A percentile compares a stretch with the other conserved stretches of the same genome.
Conservation (phyloP, 2,888 invertebrate species). For the Nematopogon swammerdamellus region DNA sequence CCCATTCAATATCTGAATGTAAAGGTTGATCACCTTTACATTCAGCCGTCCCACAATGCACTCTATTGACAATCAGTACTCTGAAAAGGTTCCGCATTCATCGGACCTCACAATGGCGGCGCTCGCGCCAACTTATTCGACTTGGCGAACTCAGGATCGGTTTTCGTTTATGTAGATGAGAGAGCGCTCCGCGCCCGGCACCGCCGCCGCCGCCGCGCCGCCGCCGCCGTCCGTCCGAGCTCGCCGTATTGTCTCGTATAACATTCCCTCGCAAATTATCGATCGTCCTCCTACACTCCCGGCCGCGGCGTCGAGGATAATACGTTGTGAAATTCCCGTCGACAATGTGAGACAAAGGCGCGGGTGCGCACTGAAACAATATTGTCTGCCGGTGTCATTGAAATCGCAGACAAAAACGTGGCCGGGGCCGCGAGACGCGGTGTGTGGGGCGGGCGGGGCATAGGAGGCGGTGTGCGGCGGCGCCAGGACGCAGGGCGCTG, state of each 20-base stretch:
- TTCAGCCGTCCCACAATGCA: background rate
- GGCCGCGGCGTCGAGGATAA: background rate
- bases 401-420: constrained; percentile 11
- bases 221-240: too few species aligned
- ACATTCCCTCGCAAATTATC: background rate
- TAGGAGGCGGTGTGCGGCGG: too few species aligned
- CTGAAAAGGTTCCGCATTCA: background rate
- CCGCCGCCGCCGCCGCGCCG: too few species aligned
- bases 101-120: background rate
- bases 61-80: background rate
- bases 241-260: too few species aligned
- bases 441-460: too few species aligned
- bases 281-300: background rate
- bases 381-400: constrained; percentile 14
- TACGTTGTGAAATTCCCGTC: constrained; percentile 13
- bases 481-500: too few species aligned
- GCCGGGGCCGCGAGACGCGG: background rate
- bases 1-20: background rate
- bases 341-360: constrained; percentile 13
- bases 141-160: too few species aligned
- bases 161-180: too few species aligned
- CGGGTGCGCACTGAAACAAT: constrained; percentile 11
- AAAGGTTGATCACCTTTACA: background rate
- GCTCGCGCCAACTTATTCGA: too few species aligned
- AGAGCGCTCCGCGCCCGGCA: too few species aligned